phyloP scores from a whole-genome alignment of 1,140 invertebrate species.

The Watersipora subatra region DNA sequence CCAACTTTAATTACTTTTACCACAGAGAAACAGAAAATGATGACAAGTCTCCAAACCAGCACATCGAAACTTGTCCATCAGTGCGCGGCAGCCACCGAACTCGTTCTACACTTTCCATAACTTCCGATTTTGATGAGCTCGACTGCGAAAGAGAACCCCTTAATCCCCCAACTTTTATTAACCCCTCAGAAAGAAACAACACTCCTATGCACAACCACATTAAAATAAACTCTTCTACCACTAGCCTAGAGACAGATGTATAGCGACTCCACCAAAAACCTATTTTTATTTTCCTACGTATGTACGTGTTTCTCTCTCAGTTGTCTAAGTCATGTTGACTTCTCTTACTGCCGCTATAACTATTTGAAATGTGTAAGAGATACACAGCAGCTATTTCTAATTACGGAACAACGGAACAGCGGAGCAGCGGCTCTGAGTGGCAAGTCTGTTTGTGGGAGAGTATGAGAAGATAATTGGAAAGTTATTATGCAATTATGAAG shows the following conservation, averaged over 20 bases:
- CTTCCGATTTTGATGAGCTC: not conserved
- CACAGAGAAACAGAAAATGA: conserved; percentile 90
- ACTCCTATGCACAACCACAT: not conserved
- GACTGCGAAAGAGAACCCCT: not conserved
- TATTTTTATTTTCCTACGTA: too few species aligned
- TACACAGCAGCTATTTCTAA: too few species aligned
- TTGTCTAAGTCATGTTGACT: too few species aligned
- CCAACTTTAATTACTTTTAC: conserved; percentile 99
- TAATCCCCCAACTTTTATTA: not conserved
- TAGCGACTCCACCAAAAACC: too few species aligned
- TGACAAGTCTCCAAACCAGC: conserved; percentile 25
- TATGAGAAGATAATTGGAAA: too few species aligned
- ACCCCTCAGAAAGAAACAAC: not conserved
- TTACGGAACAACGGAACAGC: too few species aligned
- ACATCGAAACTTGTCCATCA: conserved; percentile 38
- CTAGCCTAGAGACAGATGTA: not conserved
- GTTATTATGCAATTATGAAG: too few species aligned
- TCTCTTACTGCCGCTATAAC: too few species aligned
- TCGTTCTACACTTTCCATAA: not conserved
- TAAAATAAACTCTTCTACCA: not conserved
- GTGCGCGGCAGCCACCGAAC: conserved; percentile 9
- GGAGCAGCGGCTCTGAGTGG: too few species aligned
- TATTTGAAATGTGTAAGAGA: too few species aligned
- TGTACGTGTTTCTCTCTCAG: too few species aligned
- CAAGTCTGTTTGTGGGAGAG: too few species aligned